Evolutionary conservation across 2,888 invertebrate genomes (phyloP).

Genomic region (Acronicta aceris): DNA sequence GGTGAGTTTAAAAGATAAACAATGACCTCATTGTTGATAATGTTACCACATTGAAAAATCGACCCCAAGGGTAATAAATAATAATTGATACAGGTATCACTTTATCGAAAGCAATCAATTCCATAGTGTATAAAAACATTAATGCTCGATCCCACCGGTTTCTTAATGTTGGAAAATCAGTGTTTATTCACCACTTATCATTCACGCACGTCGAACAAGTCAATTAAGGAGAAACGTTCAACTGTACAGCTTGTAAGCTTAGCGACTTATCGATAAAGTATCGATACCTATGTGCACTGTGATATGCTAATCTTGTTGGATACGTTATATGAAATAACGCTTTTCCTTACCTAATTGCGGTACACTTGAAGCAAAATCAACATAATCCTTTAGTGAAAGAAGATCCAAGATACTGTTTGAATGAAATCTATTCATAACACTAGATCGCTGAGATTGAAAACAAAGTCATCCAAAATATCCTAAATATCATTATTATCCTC

Average conservation of each 20-base stretch:
- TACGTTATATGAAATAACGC: constrained; percentile 38
- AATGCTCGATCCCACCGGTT: neutral
- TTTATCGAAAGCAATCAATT: neutral
- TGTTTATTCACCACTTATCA: constrained; percentile 37
- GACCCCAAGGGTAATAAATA: neutral
- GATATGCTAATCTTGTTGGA: constrained; percentile 42
- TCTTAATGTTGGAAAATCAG: constrained; percentile 22
- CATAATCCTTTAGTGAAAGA: neutral
- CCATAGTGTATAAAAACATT: neutral
- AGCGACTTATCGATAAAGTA: constrained; percentile 42
- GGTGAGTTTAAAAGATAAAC: neutral
- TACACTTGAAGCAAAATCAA: constrained; percentile 17
- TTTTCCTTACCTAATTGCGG: constrained; percentile 11
- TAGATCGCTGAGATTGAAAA: too few relatives aligned
- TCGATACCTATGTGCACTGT: constrained; percentile 30
- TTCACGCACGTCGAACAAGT: constrained; percentile 47
- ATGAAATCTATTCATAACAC: too few relatives aligned
- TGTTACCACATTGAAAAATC: neutral
- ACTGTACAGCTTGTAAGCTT: constrained; percentile 27
- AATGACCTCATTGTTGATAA: neutral
- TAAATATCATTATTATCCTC: too few relatives aligned
- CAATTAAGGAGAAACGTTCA: constrained; percentile 47
- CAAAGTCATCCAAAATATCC: too few relatives aligned
- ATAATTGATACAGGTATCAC: neutral
- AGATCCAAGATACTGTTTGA: neutral